Base-by-base conservation (phyloP, 2,113 vertebrate genomes). In the Triplophysa tibetana region DNA sequence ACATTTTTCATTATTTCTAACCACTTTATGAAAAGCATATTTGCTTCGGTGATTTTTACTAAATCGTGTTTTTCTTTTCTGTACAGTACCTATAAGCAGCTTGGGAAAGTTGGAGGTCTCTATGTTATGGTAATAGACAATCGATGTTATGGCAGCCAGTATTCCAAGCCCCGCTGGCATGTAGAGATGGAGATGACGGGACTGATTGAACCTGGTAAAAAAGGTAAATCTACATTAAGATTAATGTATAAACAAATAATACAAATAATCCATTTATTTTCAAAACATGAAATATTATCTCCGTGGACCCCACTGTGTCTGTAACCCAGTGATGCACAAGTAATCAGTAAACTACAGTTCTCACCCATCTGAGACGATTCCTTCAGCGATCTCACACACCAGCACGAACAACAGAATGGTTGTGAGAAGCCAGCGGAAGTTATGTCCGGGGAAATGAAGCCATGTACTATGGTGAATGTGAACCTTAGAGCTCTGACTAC, bases 31-130 rank as follows among this genome's bases (percentile, higher is more conserved):
- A 58, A 9, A 58, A n/a, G 54, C 1, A 0, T 1, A 13, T 41
- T 38, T 43, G 12, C 33, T 66, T 2, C 14, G 7, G 0, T 41
- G 3, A 24, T 24, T 48, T 58, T n/a, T n/a, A 8, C 1, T 58
- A 58, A 58, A 58, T 9, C 29, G 29, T 33, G 29, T 33, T 33
- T 33, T 33, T 6, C 33, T 21, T 5, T 19, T n/a, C 16, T 11
- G 60, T 21, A 38, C 33, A 38, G 33, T 82, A 99, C 98, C 96
- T 13, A 98, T 89, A 38, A 99, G 91, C n/a, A 99, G 85, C 88
- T 98, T 99, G 4, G 98, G 98, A 86, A 99, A 99, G 90, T 99
- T 99, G 84, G 98, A 99, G 74, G 98, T 99, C 92, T 99, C 98
- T 0, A 99, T 99, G 86, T 99, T 99, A 80, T 99, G 98, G 83